phyloP scores from a whole-genome alignment of 2,888 invertebrate species.

The Trachelus iudaicus region DNA sequence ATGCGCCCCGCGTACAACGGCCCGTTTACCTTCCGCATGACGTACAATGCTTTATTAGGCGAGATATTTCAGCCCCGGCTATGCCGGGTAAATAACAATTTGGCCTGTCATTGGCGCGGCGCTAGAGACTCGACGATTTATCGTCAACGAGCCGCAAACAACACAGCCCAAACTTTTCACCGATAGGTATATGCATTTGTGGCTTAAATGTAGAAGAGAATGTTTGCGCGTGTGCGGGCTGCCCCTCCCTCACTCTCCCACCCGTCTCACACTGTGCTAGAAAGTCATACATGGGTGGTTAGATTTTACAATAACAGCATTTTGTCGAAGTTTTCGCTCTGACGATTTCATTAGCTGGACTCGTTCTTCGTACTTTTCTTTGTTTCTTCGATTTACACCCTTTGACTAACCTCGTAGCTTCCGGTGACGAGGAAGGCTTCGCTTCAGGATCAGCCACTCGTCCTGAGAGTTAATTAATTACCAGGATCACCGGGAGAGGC shows the following conservation, averaged over 20 bases:
- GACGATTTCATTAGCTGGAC: neutral
- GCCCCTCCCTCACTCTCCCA: neutral
- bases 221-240: neutral
- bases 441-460: neutral
- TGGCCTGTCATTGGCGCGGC: slow-evolving; percentile 4
- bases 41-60: neutral
- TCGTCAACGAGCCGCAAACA: slow-evolving; percentile 1
- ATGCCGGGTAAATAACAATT: slow-evolving; percentile 11
- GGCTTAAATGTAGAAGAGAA: neutral
- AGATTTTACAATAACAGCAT: neutral
- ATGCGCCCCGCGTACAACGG: neutral
- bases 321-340: neutral
- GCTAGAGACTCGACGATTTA: neutral
- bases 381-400: slow-evolving; percentile 15
- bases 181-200: neutral
- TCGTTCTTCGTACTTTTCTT: slow-evolving; percentile 19
- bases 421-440: neutral
- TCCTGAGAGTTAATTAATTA: neutral
- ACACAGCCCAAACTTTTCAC: neutral
- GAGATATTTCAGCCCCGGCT: slow-evolving; percentile 5
- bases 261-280: neutral
- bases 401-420: neutral
- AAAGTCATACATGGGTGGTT: neutral
- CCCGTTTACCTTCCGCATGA: slow-evolving; percentile 4
- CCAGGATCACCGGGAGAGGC: neutral